Conservation (phyloP, 2,113 vertebrate genomes). For the Bombycilla garrulus region DNA sequence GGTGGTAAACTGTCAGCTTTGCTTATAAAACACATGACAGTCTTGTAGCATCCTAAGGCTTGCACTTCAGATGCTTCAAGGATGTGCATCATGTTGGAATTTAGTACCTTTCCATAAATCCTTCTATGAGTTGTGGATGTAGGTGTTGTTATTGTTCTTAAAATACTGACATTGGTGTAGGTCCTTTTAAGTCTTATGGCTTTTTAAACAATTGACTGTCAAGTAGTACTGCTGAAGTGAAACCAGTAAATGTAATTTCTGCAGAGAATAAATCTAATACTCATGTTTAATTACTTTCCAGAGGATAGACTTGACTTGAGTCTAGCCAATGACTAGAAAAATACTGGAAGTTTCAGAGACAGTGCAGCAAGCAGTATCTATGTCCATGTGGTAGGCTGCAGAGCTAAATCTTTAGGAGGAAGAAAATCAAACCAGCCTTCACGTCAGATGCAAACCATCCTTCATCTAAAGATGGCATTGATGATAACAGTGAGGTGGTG, state of each 20-base stretch:
- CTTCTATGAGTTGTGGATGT: not conserved
- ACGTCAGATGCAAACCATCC: not conserved
- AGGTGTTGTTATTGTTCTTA: not conserved
- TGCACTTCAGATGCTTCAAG: not conserved
- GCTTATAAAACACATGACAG: accelerated
- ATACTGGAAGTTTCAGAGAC: not conserved
- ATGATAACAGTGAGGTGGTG: not conserved
- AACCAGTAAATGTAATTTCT: accelerated
- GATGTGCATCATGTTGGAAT: not conserved
- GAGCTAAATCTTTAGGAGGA: not conserved
- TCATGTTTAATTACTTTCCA: not conserved
- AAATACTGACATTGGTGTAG: not conserved
- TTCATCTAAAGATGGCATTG: not conserved
- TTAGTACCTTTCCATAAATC: not conserved
- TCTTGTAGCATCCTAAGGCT: accelerated
- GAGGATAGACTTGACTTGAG: not conserved
- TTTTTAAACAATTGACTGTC: not conserved
- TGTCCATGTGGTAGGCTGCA: not conserved
- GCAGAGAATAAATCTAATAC: not conserved
- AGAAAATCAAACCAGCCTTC: accelerated
- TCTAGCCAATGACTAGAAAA: not conserved
- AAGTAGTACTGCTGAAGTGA: not conserved
- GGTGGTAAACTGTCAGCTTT: not conserved
- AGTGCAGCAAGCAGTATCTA: not conserved
- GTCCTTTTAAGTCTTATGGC: accelerated